Evolutionary conservation across 1,140 invertebrate species (phyloP), one percentile per base, ranked within the genome.

Genomic region (Diabrotica virgifera): DNA sequence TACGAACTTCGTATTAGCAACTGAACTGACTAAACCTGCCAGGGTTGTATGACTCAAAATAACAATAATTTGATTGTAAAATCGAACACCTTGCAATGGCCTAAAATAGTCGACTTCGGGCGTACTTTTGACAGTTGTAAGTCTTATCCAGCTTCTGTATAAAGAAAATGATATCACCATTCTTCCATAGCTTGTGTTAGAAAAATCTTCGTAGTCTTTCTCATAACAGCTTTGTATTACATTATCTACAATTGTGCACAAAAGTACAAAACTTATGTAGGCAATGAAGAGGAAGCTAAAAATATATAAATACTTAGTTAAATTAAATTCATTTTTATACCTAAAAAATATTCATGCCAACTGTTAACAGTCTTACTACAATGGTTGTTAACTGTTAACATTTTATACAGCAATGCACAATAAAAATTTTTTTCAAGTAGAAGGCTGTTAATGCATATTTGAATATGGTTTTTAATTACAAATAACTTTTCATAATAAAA

Each of bases 11-110:
- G 70, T 62, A 52, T 73, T 73, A 5, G 55, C 52, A 57, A 70
- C 52, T 37, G 72, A 70, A 2, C 36, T 35, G 0, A 51, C 24
- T 4, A 73, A 9, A 59, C 36, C 63, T 0, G 35, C 6, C 52
- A 73, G 52, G 13, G 61, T n/a, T 10, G 59, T 67, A 59, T 74
- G 73, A 6, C 13, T n/a, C n/a, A 66, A 5, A 38, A 74, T 67
- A 5, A 74, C 73, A 7, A 70, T 51, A 24, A 53, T 10, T 52
- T 66, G 70, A 52, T 65, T 70, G 50, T 66, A 70, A 58, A 73
- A 67, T 36, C 73, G 66, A 10, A 74, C 38, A 40, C 71, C 73
- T 59, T 74, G 71, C 13, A 74, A 69, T 60, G 38, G 40, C 56
- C 60, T 62, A 10, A 74, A 53, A 36, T 63, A 52, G 65, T 66